These are phyloP conservation scores for Ctenochaetus hawaiiensis DNA, from an alignment of 2,797 vertebrate species.

Conservation along the genomic window DNA sequence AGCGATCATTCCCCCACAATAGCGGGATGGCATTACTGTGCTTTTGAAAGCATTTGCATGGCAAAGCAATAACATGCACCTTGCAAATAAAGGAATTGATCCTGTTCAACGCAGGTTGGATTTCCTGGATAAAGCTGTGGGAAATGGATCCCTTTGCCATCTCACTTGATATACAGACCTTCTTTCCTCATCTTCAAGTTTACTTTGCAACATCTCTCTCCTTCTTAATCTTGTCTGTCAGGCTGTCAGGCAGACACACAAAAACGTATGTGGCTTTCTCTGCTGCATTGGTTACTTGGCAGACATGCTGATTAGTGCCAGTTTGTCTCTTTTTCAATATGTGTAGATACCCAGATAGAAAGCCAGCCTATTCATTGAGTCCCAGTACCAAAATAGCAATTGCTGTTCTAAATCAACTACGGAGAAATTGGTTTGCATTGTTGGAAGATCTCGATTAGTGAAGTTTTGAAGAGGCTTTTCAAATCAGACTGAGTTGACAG, in stretches of 20 bases:
- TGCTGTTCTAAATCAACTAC: conserved; percentile 72
- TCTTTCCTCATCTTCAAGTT: conserved; percentile 66
- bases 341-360: conserved; percentile 73
- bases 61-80: conserved; percentile 84
- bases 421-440: conserved; percentile 77
- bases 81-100: conserved; percentile 83
- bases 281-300: conserved; percentile 50
- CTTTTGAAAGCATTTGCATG: conserved; percentile 86
- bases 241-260: conserved; percentile 56
- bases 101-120: conserved; percentile 82
- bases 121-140: conserved; percentile 79
- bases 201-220: conserved; percentile 61
- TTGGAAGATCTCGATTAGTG: conserved; percentile 70
- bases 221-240: conserved; percentile 60
- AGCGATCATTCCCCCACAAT: conserved; percentile 81
- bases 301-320: conserved; percentile 62
- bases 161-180: conserved; percentile 48
- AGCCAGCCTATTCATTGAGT: conserved; percentile 61
- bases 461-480: conserved; percentile 65
- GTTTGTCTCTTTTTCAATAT: conserved; percentile 66
- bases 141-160: conserved; percentile 61
- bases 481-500: conserved; percentile 65
- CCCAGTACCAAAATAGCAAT: conserved; percentile 70
- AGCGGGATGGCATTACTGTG: conserved; percentile 81
- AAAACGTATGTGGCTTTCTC: conserved; percentile 53